Base-by-base conservation (phyloP, 2,797 vertebrate genomes). In the Pseudochaenichthys georgianus region DNA sequence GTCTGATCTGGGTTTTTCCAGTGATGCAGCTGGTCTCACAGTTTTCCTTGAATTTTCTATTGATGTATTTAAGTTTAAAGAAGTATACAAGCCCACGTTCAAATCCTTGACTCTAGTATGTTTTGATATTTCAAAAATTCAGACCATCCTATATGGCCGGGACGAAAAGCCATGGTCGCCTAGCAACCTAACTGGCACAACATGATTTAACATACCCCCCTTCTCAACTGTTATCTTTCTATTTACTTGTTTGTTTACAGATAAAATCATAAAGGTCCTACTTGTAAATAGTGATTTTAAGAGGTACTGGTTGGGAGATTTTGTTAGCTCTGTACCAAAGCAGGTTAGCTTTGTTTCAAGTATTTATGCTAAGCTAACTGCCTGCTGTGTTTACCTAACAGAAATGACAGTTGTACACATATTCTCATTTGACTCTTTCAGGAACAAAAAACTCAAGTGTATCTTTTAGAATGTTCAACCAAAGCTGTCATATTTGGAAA, bases 1-100 rank as follows among this genome's bases (percentile, higher is more conserved):
- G 70, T 53, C 48, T 65, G 5, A 50, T 63, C 31, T 46, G 21
- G 17, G 34, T 54, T 70, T 66, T 46, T 52, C 48, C 43, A 51
- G 9, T 5, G 12, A 8, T 21, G 19, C 17, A 45, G 41, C 23
- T 23, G n/a, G 69, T n/a, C 66, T 54, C 42, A 23, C 42, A 42
- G 64, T 67, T 61, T 67, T 77, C 0, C 16, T 50, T 5, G 10
- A 41, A 45, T 69, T 8, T 64, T 13, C 3, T 31, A 3, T 53
- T 60, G 9, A 84, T n/a, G 53, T 13, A 34, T 28, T 42, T 28
- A 1, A 6, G 43, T 28, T 34, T 47, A 21, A 61, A 55, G 19
- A 12, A 9, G 13, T 41, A 12, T 23, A 53, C 62, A 58, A 57
- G 41, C 21, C 11, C 11, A 34, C 1, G 6, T 43, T 59, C 8